A percentile compares a stretch with the other conserved stretches of the same genome.
Evolutionary conservation across 2,797 vertebrate genomes (phyloP).

Genomic region (Mustela erminea): DNA sequence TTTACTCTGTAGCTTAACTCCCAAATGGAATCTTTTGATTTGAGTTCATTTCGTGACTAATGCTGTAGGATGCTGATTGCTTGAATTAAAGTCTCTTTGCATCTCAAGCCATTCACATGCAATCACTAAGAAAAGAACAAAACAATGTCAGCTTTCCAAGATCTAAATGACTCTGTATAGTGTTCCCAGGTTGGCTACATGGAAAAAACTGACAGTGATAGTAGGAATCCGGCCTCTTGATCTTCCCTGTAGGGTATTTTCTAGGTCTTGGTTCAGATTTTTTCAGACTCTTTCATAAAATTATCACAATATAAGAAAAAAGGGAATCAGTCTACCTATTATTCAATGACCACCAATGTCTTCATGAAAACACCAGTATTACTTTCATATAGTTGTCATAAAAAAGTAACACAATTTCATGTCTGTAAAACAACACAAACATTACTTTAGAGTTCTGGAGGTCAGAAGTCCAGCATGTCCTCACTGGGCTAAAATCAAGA

Average conservation of each 20-base stretch:
- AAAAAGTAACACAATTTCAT: background rate
- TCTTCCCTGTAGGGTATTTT: background rate
- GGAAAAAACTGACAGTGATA: background rate
- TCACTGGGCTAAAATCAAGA: background rate
- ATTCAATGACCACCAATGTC: background rate
- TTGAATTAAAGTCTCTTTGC: slow-evolving; percentile 71
- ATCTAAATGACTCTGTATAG: background rate
- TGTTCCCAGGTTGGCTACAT: background rate
- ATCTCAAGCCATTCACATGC: slow-evolving; percentile 49
- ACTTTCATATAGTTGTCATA: background rate
- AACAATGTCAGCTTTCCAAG: slow-evolving; percentile 51
- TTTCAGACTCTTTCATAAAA: background rate
- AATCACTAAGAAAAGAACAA: slow-evolving; percentile 71
- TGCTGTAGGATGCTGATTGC: slow-evolving; percentile 69
- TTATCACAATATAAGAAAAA: background rate
- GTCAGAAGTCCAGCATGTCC: background rate
- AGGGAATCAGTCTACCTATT: background rate
- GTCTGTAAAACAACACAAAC: background rate
- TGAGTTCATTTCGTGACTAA: slow-evolving; percentile 79
- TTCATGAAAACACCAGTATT: background rate
- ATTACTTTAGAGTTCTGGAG: background rate
- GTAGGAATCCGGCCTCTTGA: background rate
- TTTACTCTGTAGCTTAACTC: slow-evolving; percentile 82
- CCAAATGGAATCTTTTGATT: slow-evolving; percentile 76
- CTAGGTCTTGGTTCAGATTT: background rate